Evolutionary conservation across 2,797 vertebrate genomes (phyloP).

Genomic region (Pteronotus mesoamericanus): DNA sequence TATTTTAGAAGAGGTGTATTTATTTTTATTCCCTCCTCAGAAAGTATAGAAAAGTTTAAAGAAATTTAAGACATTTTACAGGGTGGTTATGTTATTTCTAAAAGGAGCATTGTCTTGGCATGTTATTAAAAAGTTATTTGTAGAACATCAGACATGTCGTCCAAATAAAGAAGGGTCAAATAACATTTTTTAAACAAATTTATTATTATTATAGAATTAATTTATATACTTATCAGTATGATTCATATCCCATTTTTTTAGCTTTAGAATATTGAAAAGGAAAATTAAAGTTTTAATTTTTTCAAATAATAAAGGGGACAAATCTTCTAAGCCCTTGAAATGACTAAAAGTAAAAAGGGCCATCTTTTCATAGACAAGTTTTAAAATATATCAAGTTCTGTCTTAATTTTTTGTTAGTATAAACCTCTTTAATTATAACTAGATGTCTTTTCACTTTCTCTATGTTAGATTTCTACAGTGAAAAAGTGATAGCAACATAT

Average conservation of each 20-base stretch:
- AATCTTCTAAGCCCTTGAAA: slow-evolving; percentile 19
- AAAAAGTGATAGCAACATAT: background rate
- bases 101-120: background rate
- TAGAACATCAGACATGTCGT: background rate
- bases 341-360: background rate
- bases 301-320: background rate
- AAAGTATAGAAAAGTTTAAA: background rate
- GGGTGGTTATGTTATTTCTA: background rate
- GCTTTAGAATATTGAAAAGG: slow-evolving; percentile 16
- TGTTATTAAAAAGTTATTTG: background rate
- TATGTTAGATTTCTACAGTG: background rate
- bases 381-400: background rate
- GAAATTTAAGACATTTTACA: background rate
- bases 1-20: background rate
- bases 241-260: background rate
- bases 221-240: background rate
- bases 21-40: background rate
- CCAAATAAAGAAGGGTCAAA: background rate
- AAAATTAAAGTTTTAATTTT: background rate
- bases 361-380: background rate
- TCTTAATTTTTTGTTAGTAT: slow-evolving; percentile 27
- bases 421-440: background rate
- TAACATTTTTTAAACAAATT: background rate
- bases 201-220: background rate
- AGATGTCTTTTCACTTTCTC: background rate